Base-by-base conservation (phyloP, 2,888 invertebrate genomes). In the Zygogramma bicolorata region DNA sequence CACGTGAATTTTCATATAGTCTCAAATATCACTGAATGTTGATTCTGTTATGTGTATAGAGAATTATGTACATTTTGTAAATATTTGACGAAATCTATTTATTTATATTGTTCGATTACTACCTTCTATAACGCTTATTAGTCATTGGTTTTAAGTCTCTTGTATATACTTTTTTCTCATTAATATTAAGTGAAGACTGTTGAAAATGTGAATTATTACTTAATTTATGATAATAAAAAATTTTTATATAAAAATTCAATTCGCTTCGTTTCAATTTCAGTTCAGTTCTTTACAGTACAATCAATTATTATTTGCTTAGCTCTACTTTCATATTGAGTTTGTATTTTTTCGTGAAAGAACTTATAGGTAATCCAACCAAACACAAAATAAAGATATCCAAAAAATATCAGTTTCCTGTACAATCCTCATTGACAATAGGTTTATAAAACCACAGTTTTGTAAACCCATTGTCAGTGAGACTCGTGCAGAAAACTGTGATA, bases 131-230 rank as follows among this genome's bases (percentile, higher is more conserved):
- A 84, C 85, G 86, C 86, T 86, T 86, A 84, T 84, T 86, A 87
- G 86, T 86, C 86, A 87, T 80, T 86, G 85, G 75, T 83, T 85
- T 83, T 83, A 83, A 85, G 82, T 77, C 77, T 71, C 79, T 79
- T 84, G 82, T 81, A 83, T 75, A 84, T 82, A 82, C 75, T 81
- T 77, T 77, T 75, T 74, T 76, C 70, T 77, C 78, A 79, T 78
- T 72, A 77, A 76, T 81, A 81, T 84, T 82, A 84, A 84, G 81
- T 83, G 75, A 86, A 86, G 87, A 87, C 87, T 87, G 87, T 86
- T 85, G 82, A 79, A 83, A 82, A 78, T 82, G 83, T 84, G 83
- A 83, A 79, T 77, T 77, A 82, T 82, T 81, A 80, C 77, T 68
- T 80, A 79, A 79, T 79, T 79, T 79, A 79, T 79, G 74, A 79